These are phyloP conservation scores for Zaprionus camerounensis DNA, from an alignment of 1,140 invertebrate species.

Conservation along the genomic window DNA sequence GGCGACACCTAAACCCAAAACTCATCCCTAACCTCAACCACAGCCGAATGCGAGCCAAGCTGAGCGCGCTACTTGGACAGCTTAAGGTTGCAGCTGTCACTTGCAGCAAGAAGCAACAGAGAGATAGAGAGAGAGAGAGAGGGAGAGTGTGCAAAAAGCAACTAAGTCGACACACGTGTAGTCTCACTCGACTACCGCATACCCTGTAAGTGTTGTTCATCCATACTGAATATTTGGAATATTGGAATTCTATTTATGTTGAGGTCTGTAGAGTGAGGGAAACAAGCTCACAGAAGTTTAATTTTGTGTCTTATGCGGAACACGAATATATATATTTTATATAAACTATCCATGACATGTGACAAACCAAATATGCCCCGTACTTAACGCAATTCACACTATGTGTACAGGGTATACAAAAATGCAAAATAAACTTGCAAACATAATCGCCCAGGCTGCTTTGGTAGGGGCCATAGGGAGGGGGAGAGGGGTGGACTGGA, in stretches of 20 bases:
- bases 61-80: slow-evolving; percentile 32
- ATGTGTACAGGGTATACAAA: slow-evolving; percentile 6
- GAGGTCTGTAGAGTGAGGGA: neutral
- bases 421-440: slow-evolving; percentile 35
- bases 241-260: neutral
- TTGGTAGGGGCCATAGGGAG: neutral
- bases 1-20: slow-evolving; percentile 25
- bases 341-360: neutral
- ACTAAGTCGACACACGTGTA: neutral
- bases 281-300: neutral
- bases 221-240: neutral
- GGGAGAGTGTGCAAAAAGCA: neutral
- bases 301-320: neutral
- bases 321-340: neutral
- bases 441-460: slow-evolving; percentile 17
- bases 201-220: neutral
- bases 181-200: neutral
- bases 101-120: slow-evolving; percentile 4
- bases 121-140: neutral
- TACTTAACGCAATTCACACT: neutral
- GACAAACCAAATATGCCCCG: neutral
- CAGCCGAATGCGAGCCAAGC: slow-evolving; percentile 12
- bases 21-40: slow-evolving; percentile 5
- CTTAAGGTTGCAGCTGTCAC: slow-evolving; percentile 38
- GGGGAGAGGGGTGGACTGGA: neutral